phyloP scores from a whole-genome alignment of 2,888 invertebrate genomes.

The Deilephila porcellus region DNA sequence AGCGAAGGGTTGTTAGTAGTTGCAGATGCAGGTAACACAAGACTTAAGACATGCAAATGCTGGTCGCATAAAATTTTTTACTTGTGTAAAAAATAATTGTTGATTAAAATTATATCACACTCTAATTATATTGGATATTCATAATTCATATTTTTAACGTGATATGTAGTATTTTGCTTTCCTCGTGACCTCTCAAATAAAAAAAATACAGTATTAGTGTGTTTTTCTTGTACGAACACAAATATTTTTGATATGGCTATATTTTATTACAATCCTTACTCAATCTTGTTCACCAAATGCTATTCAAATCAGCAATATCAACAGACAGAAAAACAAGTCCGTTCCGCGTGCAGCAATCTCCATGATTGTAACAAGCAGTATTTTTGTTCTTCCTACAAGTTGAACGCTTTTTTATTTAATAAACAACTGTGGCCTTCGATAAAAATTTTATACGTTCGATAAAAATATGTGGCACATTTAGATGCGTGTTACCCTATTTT shows the following conservation, averaged over 20 bases:
- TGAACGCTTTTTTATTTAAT: constrained; percentile 53
- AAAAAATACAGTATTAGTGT: too few relatives aligned
- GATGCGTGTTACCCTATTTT: constrained; percentile 62
- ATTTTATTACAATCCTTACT: constrained; percentile 29
- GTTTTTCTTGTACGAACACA: too few relatives aligned
- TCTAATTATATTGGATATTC: too few relatives aligned
- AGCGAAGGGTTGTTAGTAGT: too few relatives aligned
- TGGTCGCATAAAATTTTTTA: too few relatives aligned
- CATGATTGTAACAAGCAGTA: constrained; percentile 8
- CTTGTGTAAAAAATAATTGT: too few relatives aligned
- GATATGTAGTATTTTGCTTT: too few relatives aligned
- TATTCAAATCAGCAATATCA: constrained; percentile 18
- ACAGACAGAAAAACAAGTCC: constrained; percentile 38
- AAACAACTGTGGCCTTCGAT: constrained; percentile 57
- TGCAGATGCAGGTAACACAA: too few relatives aligned
- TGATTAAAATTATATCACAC: too few relatives aligned
- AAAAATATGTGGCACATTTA: constrained; percentile 54
- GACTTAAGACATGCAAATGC: too few relatives aligned
- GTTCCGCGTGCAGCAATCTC: constrained; percentile 36
- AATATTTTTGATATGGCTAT: not conserved
- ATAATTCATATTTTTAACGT: too few relatives aligned
- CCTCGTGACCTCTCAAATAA: too few relatives aligned
- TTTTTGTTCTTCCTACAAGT: not conserved
- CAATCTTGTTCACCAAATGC: constrained; percentile 27
- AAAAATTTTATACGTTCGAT: constrained; percentile 57